A percentile compares a stretch with the other conserved stretches of the same genome.
phyloP scores from a whole-genome alignment of 2,797 vertebrate genomes.

The Sebastiscus tertius region DNA sequence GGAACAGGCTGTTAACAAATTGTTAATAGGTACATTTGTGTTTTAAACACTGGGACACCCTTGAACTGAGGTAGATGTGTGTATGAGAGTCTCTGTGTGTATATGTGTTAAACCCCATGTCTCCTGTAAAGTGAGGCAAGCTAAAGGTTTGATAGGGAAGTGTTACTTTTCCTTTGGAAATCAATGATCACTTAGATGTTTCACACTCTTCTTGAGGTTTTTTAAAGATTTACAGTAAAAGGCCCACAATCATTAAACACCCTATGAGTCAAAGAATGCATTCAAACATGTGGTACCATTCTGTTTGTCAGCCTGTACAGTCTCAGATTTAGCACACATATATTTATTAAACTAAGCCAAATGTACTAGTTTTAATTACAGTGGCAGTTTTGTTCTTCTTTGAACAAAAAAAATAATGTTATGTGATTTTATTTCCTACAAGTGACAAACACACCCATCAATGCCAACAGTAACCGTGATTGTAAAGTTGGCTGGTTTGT shows the following conservation, averaged over 20 bases:
- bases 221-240: conserved; percentile 11
- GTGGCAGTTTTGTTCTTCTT: not conserved
- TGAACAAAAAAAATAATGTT: conserved; percentile 9
- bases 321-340: not conserved
- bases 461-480: conserved; percentile 53
- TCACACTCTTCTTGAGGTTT: not conserved
- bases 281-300: conserved; percentile 5
- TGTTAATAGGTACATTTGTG: conserved; percentile 30
- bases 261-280: not conserved
- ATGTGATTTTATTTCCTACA: conserved; percentile 36
- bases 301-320: conserved; percentile 5
- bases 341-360: conserved; percentile 15
- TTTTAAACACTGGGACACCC: conserved; percentile 47
- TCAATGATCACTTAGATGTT: not conserved
- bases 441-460: conserved; percentile 52
- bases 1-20: conserved; percentile 48
- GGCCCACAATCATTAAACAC: conserved; percentile 4
- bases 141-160: not conserved
- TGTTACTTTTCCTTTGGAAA: conserved; percentile 1
- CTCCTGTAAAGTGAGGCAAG: conserved; percentile 12
- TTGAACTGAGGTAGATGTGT: conserved; percentile 11
- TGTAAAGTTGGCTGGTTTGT: conserved; percentile 57
- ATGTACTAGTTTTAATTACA: no score
- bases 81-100: not conserved
- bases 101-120: conserved; percentile 16